phyloP scores from a whole-genome alignment of 2,113 vertebrate genomes.

The Leucosticte australis region DNA sequence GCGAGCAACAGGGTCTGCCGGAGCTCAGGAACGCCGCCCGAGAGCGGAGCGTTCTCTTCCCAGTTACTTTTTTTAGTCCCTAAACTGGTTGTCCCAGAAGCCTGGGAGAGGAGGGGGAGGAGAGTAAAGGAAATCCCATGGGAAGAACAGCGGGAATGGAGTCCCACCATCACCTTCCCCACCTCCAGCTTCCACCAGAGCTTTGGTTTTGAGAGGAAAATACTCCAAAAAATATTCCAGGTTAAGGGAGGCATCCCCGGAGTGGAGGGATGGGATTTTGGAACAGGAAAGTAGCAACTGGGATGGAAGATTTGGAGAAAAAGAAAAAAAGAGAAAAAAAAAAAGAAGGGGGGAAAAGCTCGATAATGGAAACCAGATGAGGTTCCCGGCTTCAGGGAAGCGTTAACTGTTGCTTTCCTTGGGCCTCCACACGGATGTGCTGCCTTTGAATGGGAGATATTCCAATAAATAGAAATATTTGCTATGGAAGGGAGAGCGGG shows the following conservation, averaged over 20 bases:
- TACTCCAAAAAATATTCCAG: fast-evolving
- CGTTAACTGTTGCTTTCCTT: background rate
- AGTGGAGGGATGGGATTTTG: background rate
- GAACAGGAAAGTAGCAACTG: background rate
- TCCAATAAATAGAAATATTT: background rate
- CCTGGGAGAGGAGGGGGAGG: background rate
- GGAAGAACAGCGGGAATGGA: background rate
- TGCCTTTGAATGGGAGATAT: background rate
- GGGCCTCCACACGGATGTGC: background rate
- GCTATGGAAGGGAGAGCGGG: fast-evolving
- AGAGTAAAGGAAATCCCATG: background rate
- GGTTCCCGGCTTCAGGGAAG: background rate
- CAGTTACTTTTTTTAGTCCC: slow-evolving; percentile 37
- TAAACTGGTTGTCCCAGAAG: slow-evolving; percentile 22
- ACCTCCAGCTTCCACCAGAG: background rate
- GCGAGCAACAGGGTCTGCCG: background rate
- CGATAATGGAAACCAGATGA: slow-evolving; percentile 60
- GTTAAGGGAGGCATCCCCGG: background rate
- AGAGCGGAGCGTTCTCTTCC: background rate
- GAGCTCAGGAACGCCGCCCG: slow-evolving; percentile 18
- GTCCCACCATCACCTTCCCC: background rate
- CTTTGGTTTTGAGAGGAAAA: background rate
- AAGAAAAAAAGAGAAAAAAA: too few species aligned
- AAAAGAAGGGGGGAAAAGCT: background rate
- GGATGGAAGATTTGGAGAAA: background rate